Evolutionary conservation across 30 jellyfish, hydroid and myxozoan genomes (phyloP), one percentile per base, ranked within the genome.

Genomic region (Aurelia aurita complex sp. Pacific): DNA sequence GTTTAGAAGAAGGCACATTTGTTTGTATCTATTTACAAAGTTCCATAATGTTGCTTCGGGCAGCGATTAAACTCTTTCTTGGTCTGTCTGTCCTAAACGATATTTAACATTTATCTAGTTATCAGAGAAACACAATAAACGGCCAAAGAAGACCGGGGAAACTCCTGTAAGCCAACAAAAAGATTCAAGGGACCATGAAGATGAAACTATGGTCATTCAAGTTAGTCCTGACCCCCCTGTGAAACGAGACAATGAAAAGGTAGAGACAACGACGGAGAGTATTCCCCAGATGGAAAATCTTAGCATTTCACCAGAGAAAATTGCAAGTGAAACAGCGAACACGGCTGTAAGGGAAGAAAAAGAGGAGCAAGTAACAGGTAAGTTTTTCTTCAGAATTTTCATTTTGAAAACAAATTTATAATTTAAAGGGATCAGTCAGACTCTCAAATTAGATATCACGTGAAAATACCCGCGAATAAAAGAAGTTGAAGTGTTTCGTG

Each of bases 161-260:
- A 14, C 74, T 3, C 68, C 64, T 17, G 4, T 60, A 16, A 51
- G 67, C 52, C 64, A 70, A 32, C 19, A 51, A 11, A 68, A 81
- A 29, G 84, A 81, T 11, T 9, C 43, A 4, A 57, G 29, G 74
- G 77, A 66, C 18, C n/a, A 64, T 32, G 68, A 55, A 10, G 77
- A 42, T 18, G 90, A 55, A 15, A 38, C 69, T 16, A 52, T 68
- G 29, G 69, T 81, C 17, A 69, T 81, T 54, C 52, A 40, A 29
- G 76, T 67, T 9, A 81, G 84, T 35, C 90, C 90, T 5, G 90
- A 81, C 66, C 90, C 90, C 70, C 89, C 79, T 65, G 60, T 50
- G 65, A 43, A 67, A 34, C 36, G 18, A 53, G 69, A 40, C 19
- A 62, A 36, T 50, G 73, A 67, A 62, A 60, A 52, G 43, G 55